Evolutionary conservation across 2,113 vertebrate genomes (phyloP).

Genomic region (Oryzias curvinotus): DNA sequence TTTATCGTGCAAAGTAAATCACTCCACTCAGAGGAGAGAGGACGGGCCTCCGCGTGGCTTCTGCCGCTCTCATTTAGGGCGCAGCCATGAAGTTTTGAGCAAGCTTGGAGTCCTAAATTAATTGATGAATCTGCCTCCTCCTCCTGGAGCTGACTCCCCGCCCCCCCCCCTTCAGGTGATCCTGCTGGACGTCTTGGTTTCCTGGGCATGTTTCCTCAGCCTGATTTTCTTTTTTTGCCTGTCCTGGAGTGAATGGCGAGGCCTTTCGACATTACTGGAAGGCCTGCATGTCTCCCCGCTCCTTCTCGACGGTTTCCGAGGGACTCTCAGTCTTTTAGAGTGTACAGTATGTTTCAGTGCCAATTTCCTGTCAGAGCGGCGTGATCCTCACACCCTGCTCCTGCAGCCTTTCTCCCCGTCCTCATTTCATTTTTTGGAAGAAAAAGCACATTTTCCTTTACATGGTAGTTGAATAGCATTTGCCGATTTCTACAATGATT

Average conservation of each 20-base stretch:
- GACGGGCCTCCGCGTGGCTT: conserved; percentile 5
- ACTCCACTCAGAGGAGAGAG: conserved; percentile 21
- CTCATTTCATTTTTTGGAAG: conserved; percentile 14
- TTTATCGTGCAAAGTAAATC: conserved; percentile 15
- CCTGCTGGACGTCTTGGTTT: conserved; percentile 3
- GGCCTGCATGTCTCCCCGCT: conserved; percentile 72
- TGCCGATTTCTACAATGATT: conserved; percentile 75
- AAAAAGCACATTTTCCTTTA: conserved; percentile 79
- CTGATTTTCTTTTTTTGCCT: conserved; percentile 61
- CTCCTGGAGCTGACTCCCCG: conserved; percentile 19
- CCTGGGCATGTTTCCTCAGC: conserved; percentile 50
- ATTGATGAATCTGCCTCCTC: conserved; percentile 47
- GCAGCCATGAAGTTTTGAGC: conserved; percentile 42
- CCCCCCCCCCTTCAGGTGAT: conserved; percentile 17
- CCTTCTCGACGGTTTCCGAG: conserved; percentile 59
- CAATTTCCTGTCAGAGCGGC: conserved; percentile 68
- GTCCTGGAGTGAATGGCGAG: conserved; percentile 67
- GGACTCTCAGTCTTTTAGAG: conserved; percentile 58
- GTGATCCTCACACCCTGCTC: conserved; percentile 53
- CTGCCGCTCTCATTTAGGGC: conserved; percentile 29
- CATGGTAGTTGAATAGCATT: conserved; percentile 72
- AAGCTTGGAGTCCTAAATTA: conserved; percentile 42
- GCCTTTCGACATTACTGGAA: conserved; percentile 68
- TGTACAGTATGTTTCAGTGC: conserved; percentile 75
- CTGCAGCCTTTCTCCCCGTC: conserved; percentile 39